Base-by-base conservation (phyloP, 1,140 invertebrate genomes). In the Rhagoletis zephyria region DNA sequence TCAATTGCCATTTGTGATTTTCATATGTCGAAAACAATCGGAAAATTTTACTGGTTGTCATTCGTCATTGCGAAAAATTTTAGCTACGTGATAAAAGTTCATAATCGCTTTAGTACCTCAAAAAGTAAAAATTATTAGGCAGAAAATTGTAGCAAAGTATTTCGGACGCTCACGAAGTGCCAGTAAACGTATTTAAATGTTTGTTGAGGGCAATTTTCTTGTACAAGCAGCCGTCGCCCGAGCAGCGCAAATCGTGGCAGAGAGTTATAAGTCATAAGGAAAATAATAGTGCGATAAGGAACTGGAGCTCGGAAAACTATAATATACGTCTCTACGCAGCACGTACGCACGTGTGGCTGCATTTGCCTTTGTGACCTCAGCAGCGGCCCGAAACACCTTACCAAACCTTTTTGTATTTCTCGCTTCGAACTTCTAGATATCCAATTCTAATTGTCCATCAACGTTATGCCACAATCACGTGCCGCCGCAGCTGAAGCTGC, bases 381-480 rank as follows among this genome's bases (percentile, higher is more conserved):
- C 19, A 56, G 48, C 16, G 30, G 16, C 12, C 16, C 48, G 16
- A 81, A n/a, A 56, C 16, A 19, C 5, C 1, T 51, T 16, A 87
- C 30, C 77, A 87, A 30, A 30, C 30, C 30, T 30, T 30, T 30
- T 30, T 30, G 30, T 30, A 30, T 30, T 30, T 30, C 30, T 30
- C 30, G 30, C 30, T 30, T 30, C 30, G 30, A 30, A 30, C 30
- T 30, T 30, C 30, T 30, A 30, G 30, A 0, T 0, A 0, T 12
- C 14, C 48, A 7, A 6, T 48, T 1, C n/a, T 30, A 81, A 81
- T 81, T 59, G 42, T 3, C 16, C 16, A 81, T 81, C 48, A 9
- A 10, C 45, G 9, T 56, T 59, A 92, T 92, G 91, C 91, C 91
- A 87, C 91, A 92, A 65, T 87, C 89, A 88, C 90, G 91, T 88